Evolutionary conservation across 2,797 vertebrate species (phyloP).

Genomic region (Heteromormyrus szaboi): DNA sequence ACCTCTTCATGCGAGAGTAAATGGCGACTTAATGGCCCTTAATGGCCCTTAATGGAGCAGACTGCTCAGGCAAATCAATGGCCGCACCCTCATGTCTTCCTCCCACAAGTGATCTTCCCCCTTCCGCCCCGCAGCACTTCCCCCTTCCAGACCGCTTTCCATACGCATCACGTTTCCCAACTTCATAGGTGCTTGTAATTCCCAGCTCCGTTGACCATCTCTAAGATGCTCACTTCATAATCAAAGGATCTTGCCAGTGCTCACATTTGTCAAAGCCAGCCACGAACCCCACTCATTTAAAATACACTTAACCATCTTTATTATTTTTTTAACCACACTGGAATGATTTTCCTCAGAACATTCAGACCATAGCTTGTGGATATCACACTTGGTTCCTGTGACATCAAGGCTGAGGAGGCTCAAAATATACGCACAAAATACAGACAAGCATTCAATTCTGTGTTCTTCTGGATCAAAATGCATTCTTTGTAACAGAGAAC

Average conservation of each 20-base stretch:
- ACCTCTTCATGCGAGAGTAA: background rate
- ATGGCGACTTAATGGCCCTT: conserved; percentile 14
- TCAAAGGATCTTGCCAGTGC: background rate
- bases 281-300: background rate
- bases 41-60: conserved; percentile 16
- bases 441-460: background rate
- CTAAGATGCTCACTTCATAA: background rate
- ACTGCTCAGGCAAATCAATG: conserved; percentile 13
- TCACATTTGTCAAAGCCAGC: background rate
- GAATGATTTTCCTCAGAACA: background rate
- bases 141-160: background rate
- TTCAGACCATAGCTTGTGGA: background rate
- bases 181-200: background rate
- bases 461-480: background rate
- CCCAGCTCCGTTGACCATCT: background rate
- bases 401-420: background rate
- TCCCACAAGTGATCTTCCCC: conserved; percentile 10
- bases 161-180: background rate
- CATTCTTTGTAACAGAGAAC: background rate
- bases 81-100: conserved; percentile 2
- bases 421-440: background rate
- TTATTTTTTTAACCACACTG: background rate
- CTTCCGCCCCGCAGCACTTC: background rate
- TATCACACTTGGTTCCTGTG: background rate
- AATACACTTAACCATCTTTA: background rate